Conservation (phyloP, 2,888 invertebrate species). For the Protodeltote pygarga region DNA sequence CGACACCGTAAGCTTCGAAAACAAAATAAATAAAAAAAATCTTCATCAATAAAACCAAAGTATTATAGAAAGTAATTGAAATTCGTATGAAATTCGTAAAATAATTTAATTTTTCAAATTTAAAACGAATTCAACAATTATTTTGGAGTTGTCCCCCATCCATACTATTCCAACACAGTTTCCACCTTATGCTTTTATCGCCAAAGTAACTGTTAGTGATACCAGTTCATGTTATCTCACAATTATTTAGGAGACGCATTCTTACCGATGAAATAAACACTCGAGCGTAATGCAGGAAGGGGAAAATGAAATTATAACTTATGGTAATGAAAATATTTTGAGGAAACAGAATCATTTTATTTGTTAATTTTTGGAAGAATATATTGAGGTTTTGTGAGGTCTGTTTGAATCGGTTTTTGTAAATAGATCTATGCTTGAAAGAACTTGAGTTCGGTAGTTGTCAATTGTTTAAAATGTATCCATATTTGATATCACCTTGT, state of each 20-base stretch:
- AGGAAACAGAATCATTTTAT: conserved; percentile 9
- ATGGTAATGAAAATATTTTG: conserved; percentile 49
- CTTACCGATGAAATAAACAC: conserved; percentile 69
- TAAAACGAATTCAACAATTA: background rate
- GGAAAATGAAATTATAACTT: conserved; percentile 51
- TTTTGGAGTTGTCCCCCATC: conserved; percentile 27
- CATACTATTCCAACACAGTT: conserved; percentile 52
- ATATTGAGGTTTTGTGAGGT: conserved; percentile 24
- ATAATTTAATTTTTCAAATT: no score
- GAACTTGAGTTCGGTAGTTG: no score
- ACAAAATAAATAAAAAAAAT: no score
- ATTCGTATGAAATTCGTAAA: no score
- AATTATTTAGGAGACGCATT: conserved; percentile 78
- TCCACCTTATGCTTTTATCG: conserved; percentile 82
- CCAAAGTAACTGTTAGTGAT: conserved; percentile 77
- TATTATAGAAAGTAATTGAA: no score
- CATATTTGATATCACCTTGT: no score
- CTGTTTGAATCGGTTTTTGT: no score
- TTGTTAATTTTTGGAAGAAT: background rate
- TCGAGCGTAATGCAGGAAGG: conserved; percentile 40
- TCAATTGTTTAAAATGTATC: no score
- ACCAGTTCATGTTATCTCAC: conserved; percentile 70
- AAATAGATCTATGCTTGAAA: no score
- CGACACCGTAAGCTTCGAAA: no score
- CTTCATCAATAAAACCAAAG: no score